Evolutionary conservation across 2,888 invertebrate genomes (phyloP).

Genomic region (Entomobrya proxima): DNA sequence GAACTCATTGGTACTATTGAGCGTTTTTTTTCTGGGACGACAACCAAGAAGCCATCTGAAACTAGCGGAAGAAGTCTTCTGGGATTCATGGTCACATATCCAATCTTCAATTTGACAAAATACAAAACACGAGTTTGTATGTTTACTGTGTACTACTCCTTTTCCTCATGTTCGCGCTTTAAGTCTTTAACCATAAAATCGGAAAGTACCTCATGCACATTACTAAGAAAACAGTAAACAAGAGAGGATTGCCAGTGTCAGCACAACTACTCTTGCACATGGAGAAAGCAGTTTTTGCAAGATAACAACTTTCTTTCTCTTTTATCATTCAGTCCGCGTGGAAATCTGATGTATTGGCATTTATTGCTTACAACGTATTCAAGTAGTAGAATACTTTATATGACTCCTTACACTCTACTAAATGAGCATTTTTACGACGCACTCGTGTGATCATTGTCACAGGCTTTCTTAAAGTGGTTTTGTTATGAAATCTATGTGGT

Average conservation of each 20-base stretch:
- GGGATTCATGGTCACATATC: constrained; percentile 3
- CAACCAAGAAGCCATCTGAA: not conserved
- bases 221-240: not conserved
- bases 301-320: not conserved
- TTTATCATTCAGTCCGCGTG: not conserved
- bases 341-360: not conserved
- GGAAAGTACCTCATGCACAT: not conserved
- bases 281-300: not conserved
- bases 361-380: constrained; percentile 1
- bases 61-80: not conserved
- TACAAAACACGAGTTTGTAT: not conserved
- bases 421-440: not conserved
- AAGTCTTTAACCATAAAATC: not conserved
- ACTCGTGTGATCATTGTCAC: not conserved
- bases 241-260: constrained; percentile 1
- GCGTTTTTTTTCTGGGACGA: not conserved
- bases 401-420: not conserved
- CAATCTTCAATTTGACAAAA: constrained; percentile 13
- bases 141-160: not conserved
- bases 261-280: not conserved
- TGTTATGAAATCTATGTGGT: not conserved
- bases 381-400: not conserved
- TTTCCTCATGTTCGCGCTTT: not conserved
- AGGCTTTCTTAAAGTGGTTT: not conserved
- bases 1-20: not conserved